Evolutionary conservation across 2,797 vertebrate species (phyloP).

Genomic region (Tarsius wallacei): DNA sequence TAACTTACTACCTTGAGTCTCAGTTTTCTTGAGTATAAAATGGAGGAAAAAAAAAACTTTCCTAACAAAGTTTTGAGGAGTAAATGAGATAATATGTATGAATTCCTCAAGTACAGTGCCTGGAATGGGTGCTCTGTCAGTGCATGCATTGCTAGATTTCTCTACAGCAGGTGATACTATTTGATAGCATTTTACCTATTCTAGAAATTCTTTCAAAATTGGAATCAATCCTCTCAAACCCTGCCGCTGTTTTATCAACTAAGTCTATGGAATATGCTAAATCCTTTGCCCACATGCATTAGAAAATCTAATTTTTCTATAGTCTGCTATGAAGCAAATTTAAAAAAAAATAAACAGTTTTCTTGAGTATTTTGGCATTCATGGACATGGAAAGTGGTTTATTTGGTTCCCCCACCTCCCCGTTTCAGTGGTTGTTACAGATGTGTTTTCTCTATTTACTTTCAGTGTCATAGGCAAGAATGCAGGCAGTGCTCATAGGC

Average conservation of each 20-base stretch:
- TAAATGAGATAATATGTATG: not conserved
- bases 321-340: not conserved
- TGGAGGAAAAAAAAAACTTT: not conserved
- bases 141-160: not conserved
- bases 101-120: not conserved
- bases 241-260: not conserved
- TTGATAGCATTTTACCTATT: not conserved
- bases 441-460: not conserved
- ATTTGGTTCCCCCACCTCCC: not conserved
- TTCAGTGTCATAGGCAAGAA: not conserved
- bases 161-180: not conserved
- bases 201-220: not conserved
- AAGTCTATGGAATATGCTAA: not conserved
- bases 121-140: not conserved
- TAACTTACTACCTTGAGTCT: not conserved
- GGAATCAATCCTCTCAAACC: not conserved
- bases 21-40: not conserved
- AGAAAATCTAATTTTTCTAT: conserved; percentile 22
- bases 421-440: not conserved
- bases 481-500: not conserved
- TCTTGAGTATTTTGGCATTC: not conserved
- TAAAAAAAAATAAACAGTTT: not conserved
- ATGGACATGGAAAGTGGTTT: not conserved
- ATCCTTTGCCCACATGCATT: not conserved
- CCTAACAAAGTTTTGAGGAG: not conserved